phyloP scores from a whole-genome alignment of 2,113 vertebrate genomes.

The Bostrychus sinensis region DNA sequence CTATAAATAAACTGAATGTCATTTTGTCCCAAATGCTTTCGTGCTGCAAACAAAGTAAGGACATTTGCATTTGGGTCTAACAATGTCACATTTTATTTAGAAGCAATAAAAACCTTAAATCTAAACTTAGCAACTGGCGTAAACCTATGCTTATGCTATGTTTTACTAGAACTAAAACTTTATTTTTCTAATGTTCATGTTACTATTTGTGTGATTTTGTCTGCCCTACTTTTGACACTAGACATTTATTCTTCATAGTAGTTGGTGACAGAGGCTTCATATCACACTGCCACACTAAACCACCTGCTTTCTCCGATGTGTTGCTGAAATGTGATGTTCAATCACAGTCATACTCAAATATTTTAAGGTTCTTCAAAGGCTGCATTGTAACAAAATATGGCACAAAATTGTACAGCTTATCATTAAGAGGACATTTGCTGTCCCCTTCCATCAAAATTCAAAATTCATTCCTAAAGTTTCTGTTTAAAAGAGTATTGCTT shows the following conservation, averaged over 20 bases:
- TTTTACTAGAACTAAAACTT: no score
- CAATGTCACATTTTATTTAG: background rate
- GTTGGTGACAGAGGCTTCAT: slow-evolving; percentile 18
- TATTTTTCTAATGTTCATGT: no score
- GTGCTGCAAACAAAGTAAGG: background rate
- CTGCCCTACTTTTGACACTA: slow-evolving; percentile 12
- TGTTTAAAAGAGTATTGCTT: no score
- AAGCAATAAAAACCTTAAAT: background rate
- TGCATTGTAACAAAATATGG: background rate
- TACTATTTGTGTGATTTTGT: background rate
- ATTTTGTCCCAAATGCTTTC: background rate
- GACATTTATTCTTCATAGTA: slow-evolving; percentile 25
- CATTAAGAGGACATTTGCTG: no score
- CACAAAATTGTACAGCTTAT: no score
- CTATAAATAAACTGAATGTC: slow-evolving; percentile 22
- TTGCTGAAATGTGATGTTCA: background rate
- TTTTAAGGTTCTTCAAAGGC: background rate
- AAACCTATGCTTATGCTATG: background rate
- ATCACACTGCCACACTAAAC: slow-evolving; percentile 10
- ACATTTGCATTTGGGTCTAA: background rate
- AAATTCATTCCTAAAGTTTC: background rate
- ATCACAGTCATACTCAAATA: background rate
- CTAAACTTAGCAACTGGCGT: background rate
- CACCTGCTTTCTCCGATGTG: slow-evolving; percentile 9
- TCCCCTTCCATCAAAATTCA: no score